These are phyloP conservation scores for Drosophila eugracilis DNA, from an alignment of 1,140 invertebrate genomes.

Conservation along the genomic window DNA sequence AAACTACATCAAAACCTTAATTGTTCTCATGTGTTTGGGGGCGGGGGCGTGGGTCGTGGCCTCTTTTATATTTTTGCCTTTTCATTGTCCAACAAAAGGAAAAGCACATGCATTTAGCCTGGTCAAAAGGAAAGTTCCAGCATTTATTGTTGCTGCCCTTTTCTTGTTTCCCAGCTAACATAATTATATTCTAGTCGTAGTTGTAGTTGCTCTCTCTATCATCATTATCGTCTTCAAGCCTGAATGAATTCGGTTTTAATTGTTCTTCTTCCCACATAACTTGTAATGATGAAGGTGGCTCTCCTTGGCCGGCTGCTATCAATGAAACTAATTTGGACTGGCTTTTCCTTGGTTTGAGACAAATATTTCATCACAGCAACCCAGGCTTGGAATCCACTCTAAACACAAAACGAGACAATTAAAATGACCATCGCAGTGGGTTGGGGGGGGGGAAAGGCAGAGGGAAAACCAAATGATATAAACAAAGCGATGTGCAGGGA, in stretches of 20 bases:
- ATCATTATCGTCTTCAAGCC: conserved; percentile 55
- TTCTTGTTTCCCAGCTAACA: conserved; percentile 26
- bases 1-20: conserved; percentile 49
- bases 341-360: conserved; percentile 13
- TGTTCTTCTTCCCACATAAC: conserved; percentile 62
- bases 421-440: conserved; percentile 61
- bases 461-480: not conserved
- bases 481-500: not conserved
- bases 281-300: conserved; percentile 61
- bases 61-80: conserved; percentile 66
- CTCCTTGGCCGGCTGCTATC: conserved; percentile 43
- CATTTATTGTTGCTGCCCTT: conserved; percentile 29
- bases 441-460: conserved; percentile 3
- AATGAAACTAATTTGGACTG: conserved; percentile 68
- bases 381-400: conserved; percentile 25
- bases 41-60: conserved; percentile 30
- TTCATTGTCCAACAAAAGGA: conserved; percentile 61
- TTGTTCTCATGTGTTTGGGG: conserved; percentile 56
- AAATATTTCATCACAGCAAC: conserved; percentile 66
- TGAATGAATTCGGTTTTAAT: conserved; percentile 55
- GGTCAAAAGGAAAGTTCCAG: conserved; percentile 53
- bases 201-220: conserved; percentile 1
- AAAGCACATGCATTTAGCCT: conserved; percentile 63
- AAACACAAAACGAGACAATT: conserved; percentile 73
- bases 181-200: conserved; percentile 41